phyloP scores from a whole-genome alignment of 1,140 invertebrate species.

The Yoshiicerus persimilis region DNA sequence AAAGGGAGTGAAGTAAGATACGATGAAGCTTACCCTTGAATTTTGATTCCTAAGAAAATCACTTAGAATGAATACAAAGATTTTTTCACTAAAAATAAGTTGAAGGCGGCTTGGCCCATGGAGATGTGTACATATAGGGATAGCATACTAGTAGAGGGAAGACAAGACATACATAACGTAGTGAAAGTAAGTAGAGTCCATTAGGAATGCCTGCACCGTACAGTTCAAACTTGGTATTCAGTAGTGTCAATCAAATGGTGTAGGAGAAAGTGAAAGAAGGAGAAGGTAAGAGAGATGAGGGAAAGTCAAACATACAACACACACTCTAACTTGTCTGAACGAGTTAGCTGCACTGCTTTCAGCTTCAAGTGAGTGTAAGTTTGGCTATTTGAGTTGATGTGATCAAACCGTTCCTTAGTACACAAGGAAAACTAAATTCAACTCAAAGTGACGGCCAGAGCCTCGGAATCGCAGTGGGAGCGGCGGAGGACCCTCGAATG shows the following conservation, averaged over 20 bases:
- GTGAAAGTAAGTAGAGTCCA: neutral
- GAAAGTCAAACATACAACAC: neutral
- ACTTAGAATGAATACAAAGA: constrained; percentile 19
- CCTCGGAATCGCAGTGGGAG: neutral
- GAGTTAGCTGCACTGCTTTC: neutral
- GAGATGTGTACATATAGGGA: neutral
- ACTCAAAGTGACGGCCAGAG: neutral
- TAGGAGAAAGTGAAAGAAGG: neutral
- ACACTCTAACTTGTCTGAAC: neutral
- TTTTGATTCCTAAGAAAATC: constrained; percentile 12
- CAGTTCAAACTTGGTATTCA: constrained; percentile 19
- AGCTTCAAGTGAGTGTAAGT: neutral
- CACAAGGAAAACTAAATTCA: neutral
- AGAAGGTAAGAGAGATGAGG: neutral
- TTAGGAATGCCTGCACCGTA: constrained; percentile 8
- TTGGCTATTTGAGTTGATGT: neutral
- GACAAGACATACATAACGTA: neutral
- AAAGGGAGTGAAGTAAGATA: neutral
- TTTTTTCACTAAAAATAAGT: neutral
- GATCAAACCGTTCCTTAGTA: neutral
- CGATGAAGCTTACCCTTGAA: constrained; percentile 18
- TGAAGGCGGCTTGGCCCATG: neutral
- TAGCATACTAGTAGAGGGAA: neutral
- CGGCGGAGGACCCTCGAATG: neutral
- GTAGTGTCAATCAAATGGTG: constrained; percentile 13